A percentile compares a stretch with the other conserved stretches of the same genome.
These are phyloP conservation scores for Oxyura jamaicensis DNA, from an alignment of 2,113 vertebrate species.

Conservation along the genomic window DNA sequence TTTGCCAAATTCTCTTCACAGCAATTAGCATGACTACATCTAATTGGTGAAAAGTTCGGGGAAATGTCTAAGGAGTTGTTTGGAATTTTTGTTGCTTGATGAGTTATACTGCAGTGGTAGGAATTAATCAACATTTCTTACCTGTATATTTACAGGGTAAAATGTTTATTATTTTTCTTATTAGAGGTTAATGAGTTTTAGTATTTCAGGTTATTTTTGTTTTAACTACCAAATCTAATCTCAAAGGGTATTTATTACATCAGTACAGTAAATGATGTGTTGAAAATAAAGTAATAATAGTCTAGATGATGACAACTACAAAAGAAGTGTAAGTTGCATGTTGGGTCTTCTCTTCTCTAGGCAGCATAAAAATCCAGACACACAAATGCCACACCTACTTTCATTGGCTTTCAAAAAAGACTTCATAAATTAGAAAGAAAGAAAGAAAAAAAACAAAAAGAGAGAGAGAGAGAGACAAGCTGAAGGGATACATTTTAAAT, in stretches of 20 bases:
- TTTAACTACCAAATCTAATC: constrained; percentile 70
- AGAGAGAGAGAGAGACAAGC: background rate
- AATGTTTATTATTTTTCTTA: constrained; percentile 39
- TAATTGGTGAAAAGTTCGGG: constrained; percentile 60
- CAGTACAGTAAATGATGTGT: constrained; percentile 65
- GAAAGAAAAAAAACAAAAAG: background rate
- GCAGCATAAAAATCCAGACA: constrained; percentile 1
- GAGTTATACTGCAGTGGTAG: background rate
- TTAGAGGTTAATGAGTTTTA: constrained; percentile 67
- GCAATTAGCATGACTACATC: constrained; percentile 52
- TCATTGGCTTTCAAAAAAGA: constrained; percentile 44
- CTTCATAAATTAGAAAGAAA: background rate
- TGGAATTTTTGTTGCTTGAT: constrained; percentile 39
- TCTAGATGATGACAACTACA: constrained; percentile 10
- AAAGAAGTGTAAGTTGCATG: background rate
- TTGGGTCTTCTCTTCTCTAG: constrained; percentile 8
- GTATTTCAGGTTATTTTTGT: constrained; percentile 60
- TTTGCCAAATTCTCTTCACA: constrained; percentile 60
- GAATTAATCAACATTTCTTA: background rate
- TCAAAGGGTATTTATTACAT: constrained; percentile 75
- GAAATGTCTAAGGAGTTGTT: constrained; percentile 25
- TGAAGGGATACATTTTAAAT: constrained; percentile 10
- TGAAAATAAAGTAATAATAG: constrained; percentile 74
- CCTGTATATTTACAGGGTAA: constrained; percentile 39
- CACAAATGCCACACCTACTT: background rate